phyloP scores from a whole-genome alignment of 2,888 invertebrate species.

The Lycaena phlaeas region DNA sequence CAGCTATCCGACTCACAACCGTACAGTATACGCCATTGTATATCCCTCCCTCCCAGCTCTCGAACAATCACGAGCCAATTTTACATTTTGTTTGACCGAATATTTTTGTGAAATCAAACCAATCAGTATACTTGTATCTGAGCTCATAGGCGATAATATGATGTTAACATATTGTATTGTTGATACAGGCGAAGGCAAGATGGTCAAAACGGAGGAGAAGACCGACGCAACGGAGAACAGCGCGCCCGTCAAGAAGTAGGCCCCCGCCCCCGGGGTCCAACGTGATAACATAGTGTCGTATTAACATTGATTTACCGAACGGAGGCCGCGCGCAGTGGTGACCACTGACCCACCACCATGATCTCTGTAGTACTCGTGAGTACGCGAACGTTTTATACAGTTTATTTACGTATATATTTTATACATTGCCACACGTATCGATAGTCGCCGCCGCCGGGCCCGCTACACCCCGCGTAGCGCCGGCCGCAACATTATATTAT shows the following conservation, averaged over 20 bases:
- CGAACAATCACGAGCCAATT: no score
- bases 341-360: constrained; percentile 1
- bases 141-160: no score
- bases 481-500: constrained; percentile 34
- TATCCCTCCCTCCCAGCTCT: no score
- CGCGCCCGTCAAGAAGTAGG: constrained; percentile 40
- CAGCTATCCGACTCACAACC: no score
- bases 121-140: no score
- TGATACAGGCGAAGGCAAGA: constrained; percentile 64
- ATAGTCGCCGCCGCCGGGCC: no score
- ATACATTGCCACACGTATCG: constrained; percentile 9
- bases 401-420: constrained; percentile 7
- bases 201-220: constrained; percentile 66
- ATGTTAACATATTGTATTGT: no score
- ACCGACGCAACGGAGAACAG: constrained; percentile 47
- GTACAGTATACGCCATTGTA: no score
- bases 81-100: no score
- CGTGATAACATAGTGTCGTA: background rate
- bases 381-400: background rate
- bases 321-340: background rate
- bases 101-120: no score
- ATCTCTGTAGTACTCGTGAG: background rate
- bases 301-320: background rate
- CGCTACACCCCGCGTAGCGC: constrained; percentile 35
- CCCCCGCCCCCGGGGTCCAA: background rate